Evolutionary conservation across 2,888 invertebrate species (phyloP), one percentile per base, ranked within the genome.

Genomic region (Chromoteleia sp.): DNA sequence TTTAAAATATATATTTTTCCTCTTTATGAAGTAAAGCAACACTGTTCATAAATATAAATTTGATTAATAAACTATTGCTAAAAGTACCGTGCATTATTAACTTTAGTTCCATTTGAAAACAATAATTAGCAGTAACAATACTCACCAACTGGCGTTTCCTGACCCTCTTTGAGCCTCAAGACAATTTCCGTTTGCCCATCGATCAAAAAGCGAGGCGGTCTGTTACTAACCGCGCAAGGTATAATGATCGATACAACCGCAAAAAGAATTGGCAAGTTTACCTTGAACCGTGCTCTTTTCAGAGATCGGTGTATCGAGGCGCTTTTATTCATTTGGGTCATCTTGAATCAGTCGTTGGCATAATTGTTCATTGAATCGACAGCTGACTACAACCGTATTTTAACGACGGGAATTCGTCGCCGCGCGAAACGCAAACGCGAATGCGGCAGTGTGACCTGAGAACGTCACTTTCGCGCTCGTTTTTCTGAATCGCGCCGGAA

Each of bases 111-210:
- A 33, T 8, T 10, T 33, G 33, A 8, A 33, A 33, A 7, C 33
- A 39, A 39, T 6, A 39, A 39, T 15, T 41, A 15, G 3, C 14
- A 0, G 14, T 15, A 36, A 36, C 1, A 75, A 45, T 83, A 92
- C 96, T 94, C 92, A 97, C 97, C 97, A 84, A 96, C 94, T 85
- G 96, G 96, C 43, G 97, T 97, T 87, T 97, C 97, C 65, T 95
- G 93, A 59, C 97, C 97, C 93, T 98, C 98, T 92, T 97, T 97
- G 88, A 98, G 93, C 90, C 97, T 94, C 87, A 98, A 94, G 83
- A 98, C 97, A 87, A 98, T 98, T 93, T 98, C 98, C 84, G 97
- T 96, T 92, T 97, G 97, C 79, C 96, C 97, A 88, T 97, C 96
- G 76, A 83, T 83, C 74, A 97, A 93, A 92, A 98, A 98, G 82